Evolutionary conservation across 2,888 invertebrate genomes (phyloP).

Genomic region (Fragum fragum): DNA sequence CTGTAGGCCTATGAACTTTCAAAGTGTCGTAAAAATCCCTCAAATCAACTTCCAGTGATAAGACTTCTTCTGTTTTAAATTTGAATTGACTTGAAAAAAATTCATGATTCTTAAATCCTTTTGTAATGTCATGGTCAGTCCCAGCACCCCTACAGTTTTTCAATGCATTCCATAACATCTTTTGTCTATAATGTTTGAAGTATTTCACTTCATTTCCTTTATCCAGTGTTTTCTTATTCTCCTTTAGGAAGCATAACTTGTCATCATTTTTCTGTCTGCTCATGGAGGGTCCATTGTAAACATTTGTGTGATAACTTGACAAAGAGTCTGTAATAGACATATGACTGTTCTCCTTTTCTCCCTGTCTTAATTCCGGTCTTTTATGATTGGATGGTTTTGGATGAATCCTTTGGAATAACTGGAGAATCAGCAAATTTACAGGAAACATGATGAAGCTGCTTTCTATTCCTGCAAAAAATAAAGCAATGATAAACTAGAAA

Average conservation of each 20-base stretch:
- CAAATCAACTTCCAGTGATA: too few species aligned
- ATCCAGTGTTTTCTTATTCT: background rate
- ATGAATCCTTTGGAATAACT: slow-evolving; percentile 69
- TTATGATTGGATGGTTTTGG: slow-evolving; percentile 37
- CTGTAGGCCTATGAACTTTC: too few species aligned
- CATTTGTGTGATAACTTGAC: background rate
- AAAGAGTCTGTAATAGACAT: background rate
- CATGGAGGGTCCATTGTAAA: background rate
- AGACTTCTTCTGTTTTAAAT: too few species aligned
- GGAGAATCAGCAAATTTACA: slow-evolving; percentile 73
- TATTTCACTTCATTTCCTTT: background rate
- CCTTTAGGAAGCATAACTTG: too few species aligned
- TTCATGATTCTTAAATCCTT: background rate
- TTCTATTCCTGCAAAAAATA: slow-evolving; percentile 71
- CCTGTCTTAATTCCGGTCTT: background rate
- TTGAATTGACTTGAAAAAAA: background rate
- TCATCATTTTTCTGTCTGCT: too few species aligned
- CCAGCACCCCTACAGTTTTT: background rate
- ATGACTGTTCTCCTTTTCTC: background rate
- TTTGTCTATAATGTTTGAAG: background rate
- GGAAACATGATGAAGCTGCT: slow-evolving; percentile 79
- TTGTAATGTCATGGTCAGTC: background rate
- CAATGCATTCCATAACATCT: background rate
- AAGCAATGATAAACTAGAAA: too few species aligned
- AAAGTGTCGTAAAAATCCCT: too few species aligned